Conservation (phyloP, 2,888 invertebrate genomes). For the Meiosimyza decipiens region DNA sequence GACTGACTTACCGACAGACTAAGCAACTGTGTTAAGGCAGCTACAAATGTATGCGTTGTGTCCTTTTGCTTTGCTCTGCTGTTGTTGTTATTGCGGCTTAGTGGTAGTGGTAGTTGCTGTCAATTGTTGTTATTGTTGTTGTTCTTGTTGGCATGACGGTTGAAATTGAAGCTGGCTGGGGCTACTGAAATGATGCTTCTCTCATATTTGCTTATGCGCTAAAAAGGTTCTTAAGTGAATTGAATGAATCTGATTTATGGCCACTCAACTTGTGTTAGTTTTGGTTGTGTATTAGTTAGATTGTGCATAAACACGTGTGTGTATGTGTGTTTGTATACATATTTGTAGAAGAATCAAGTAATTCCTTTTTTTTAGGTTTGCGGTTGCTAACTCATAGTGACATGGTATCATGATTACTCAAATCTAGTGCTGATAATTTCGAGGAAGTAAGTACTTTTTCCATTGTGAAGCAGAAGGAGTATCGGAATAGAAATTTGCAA, state of each 20-base stretch:
- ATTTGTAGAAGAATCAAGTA: not conserved
- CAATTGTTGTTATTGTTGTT: not conserved
- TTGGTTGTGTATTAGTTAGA: not conserved
- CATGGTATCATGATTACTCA: too few relatives aligned
- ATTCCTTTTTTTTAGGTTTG: too few relatives aligned
- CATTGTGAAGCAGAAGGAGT: too few relatives aligned
- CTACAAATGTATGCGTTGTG: constrained; percentile 2
- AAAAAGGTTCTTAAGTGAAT: constrained; percentile 54
- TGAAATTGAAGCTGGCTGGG: not conserved
- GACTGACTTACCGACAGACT: not conserved
- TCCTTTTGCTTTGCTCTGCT: not conserved
- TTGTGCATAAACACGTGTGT: not conserved
- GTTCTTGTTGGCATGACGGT: not conserved
- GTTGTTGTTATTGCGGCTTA: not conserved
- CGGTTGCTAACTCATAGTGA: too few relatives aligned
- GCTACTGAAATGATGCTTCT: not conserved
- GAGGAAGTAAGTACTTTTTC: too few relatives aligned
- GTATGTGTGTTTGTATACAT: not conserved
- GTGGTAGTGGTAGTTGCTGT: not conserved
- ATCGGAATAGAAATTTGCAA: too few relatives aligned
- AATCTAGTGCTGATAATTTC: too few relatives aligned
- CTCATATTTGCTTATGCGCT: constrained; percentile 39
- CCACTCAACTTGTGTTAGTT: constrained; percentile 51
- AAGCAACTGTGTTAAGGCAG: not conserved
- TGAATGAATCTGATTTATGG: constrained; percentile 60